Percentiles rank a stretch among this genome's conserved stretches.
These are phyloP conservation scores for Villa cingulata DNA, from an alignment of 2,888 invertebrate genomes.

Conservation along the genomic window DNA sequence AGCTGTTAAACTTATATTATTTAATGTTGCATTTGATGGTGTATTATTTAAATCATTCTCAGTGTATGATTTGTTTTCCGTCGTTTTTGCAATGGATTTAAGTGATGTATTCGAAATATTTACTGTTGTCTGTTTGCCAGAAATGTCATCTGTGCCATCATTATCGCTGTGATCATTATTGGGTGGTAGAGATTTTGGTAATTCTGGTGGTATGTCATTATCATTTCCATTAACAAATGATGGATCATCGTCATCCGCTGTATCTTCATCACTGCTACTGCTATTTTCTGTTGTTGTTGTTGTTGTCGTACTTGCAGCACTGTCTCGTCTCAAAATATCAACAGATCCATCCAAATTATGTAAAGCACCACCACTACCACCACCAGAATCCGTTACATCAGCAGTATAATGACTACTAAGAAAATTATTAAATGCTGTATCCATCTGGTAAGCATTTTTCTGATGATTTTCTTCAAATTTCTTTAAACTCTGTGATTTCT, in stretches of 20 bases:
- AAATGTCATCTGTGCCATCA: neutral
- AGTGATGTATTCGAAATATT: neutral
- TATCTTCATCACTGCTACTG: constrained; percentile 11
- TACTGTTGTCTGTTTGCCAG: neutral
- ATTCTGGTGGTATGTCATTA: constrained; percentile 19
- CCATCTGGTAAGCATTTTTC: constrained; percentile 14
- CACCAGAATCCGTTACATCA: neutral
- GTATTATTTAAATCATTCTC: neutral
- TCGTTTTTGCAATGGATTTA: neutral
- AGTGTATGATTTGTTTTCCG: neutral
- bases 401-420: constrained; percentile 13
- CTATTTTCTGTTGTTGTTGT: neutral
- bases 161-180: neutral
- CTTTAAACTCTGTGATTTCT: constrained; percentile 37
- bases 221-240: neutral
- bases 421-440: constrained; percentile 21
- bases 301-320: neutral
- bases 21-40: constrained; percentile 1
- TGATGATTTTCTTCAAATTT: constrained; percentile 19
- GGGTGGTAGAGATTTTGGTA: constrained; percentile 22
- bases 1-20: constrained; percentile 1
- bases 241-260: constrained; percentile 5
- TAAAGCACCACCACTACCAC: constrained; percentile 2
- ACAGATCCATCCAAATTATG: neutral
- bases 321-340: neutral